Conservation (phyloP, 2,113 vertebrate genomes). For the Chloropsis cyanopogon region DNA sequence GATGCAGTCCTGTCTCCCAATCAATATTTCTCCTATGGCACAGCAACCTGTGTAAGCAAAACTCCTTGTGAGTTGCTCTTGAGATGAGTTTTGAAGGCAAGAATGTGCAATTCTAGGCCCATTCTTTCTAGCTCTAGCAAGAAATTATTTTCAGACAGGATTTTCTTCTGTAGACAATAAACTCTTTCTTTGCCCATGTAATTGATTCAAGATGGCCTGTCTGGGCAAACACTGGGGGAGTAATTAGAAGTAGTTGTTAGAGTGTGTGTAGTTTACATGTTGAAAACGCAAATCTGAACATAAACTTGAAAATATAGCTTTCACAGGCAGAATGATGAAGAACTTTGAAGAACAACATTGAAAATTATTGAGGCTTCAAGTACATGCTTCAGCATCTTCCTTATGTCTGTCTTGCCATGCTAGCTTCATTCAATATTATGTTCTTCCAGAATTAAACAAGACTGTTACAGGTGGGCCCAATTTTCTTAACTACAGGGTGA, state of each 20-base stretch:
- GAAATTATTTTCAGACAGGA: conserved; percentile 2
- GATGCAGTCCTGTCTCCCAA: neutral
- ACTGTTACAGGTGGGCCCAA: conserved; percentile 70
- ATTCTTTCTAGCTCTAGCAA: neutral
- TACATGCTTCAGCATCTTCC: conserved; percentile 54
- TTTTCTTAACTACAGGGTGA: conserved; percentile 67
- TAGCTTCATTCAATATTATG: conserved; percentile 16
- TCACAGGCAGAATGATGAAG: conserved; percentile 37
- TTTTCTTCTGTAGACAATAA: neutral
- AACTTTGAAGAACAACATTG: conserved; percentile 14
- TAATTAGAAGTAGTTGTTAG: neutral
- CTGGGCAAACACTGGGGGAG: neutral
- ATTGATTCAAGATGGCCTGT: conserved; percentile 41
- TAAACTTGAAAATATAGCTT: neutral
- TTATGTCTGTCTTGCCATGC: conserved; percentile 16
- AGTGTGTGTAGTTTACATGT: neutral
- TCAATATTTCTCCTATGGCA: neutral
- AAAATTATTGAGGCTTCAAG: conserved; percentile 43
- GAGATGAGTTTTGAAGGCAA: neutral
- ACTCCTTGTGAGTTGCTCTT: neutral
- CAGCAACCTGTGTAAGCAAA: neutral
- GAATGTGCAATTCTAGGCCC: neutral
- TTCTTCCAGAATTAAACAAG: conserved; percentile 58
- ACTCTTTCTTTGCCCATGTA: conserved; percentile 2
- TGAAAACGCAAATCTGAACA: neutral